phyloP scores from a whole-genome alignment of 2,113 vertebrate genomes.

The Azemiops feae region DNA sequence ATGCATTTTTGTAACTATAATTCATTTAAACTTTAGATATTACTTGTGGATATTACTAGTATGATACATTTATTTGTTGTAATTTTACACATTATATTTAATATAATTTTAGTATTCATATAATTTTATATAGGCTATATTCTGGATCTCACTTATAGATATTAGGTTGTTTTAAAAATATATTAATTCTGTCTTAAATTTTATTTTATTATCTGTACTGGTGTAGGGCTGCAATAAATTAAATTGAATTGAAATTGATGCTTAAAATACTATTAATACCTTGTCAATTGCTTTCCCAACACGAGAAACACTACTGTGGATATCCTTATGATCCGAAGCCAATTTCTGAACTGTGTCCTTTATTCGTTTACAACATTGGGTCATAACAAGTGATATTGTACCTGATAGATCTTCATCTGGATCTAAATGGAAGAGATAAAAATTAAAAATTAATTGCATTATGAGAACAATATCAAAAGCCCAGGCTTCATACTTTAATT shows the following conservation, averaged over 20 bases:
- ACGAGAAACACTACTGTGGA: slow-evolving; percentile 84
- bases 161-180: neutral
- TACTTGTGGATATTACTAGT: neutral
- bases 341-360: slow-evolving; percentile 85
- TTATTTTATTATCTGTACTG: neutral
- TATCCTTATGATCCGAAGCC: slow-evolving; percentile 85
- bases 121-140: neutral
- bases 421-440: slow-evolving; percentile 59
- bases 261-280: slow-evolving; percentile 62
- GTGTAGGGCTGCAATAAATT: neutral
- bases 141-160: neutral
- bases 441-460: slow-evolving; percentile 20
- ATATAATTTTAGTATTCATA: neutral
- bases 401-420: slow-evolving; percentile 82
- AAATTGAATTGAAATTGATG: neutral
- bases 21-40: neutral
- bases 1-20: neutral
- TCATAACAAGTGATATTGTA: slow-evolving; percentile 83
- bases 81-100: neutral
- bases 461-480: slow-evolving; percentile 16
- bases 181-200: neutral
- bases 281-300: slow-evolving; percentile 88
- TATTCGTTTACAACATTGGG: slow-evolving; percentile 85
- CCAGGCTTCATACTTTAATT: neutral
- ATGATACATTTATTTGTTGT: neutral